Evolutionary conservation across 2,797 vertebrate genomes (phyloP).

Genomic region (Helostoma temminkii): DNA sequence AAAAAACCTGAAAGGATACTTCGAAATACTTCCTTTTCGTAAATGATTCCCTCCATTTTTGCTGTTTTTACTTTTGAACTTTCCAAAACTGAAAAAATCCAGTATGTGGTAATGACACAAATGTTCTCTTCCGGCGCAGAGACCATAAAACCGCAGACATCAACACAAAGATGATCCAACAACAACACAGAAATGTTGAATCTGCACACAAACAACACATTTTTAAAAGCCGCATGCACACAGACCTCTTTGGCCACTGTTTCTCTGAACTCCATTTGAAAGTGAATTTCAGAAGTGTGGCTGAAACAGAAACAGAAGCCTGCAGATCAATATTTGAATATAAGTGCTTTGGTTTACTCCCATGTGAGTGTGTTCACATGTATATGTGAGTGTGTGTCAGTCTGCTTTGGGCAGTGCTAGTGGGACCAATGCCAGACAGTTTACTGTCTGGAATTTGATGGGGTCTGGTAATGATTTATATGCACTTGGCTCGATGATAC

Average conservation of each 20-base stretch:
- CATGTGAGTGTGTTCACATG: conserved; percentile 31
- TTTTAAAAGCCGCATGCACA: not conserved
- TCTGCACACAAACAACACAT: not conserved
- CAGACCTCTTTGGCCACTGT: conserved; percentile 20
- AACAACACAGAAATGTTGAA: not conserved
- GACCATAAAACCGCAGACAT: too few relatives aligned
- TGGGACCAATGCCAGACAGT: conserved; percentile 67
- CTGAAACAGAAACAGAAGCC: conserved; percentile 63
- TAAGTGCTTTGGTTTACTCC: conserved; percentile 63
- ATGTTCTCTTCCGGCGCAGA: not conserved
- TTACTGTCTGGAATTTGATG: conserved; percentile 70
- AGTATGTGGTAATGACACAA: too few relatives aligned
- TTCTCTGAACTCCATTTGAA: conserved; percentile 45
- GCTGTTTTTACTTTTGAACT: not conserved
- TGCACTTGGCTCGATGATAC: conserved; percentile 50
- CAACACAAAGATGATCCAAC: not conserved
- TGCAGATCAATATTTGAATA: conserved; percentile 74
- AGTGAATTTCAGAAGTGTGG: conserved; percentile 61
- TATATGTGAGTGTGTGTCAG: conserved; percentile 20
- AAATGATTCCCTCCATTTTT: too few relatives aligned
- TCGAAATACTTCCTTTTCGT: too few relatives aligned
- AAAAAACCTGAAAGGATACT: too few relatives aligned
- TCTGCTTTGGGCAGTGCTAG: conserved; percentile 54
- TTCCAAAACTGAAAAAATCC: not conserved
- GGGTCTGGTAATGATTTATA: conserved; percentile 71